Conservation (phyloP, 2,113 vertebrate genomes). For the Oplegnathus fasciatus region DNA sequence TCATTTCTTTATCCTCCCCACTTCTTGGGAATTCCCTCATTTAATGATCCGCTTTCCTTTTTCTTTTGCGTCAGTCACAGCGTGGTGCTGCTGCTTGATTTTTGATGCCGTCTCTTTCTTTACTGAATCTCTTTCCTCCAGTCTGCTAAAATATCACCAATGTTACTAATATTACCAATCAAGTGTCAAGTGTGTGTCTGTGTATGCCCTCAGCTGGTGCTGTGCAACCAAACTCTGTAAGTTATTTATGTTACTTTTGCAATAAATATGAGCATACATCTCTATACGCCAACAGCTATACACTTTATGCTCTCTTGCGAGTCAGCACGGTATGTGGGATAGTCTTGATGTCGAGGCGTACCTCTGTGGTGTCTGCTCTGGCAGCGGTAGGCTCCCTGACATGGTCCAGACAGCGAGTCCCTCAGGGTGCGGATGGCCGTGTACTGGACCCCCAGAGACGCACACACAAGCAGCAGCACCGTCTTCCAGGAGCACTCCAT, state of each 20-base stretch:
- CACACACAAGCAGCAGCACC: conserved; percentile 84
- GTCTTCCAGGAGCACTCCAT: conserved; percentile 91
- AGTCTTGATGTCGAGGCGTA: conserved; percentile 42
- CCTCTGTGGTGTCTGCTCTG: conserved; percentile 77
- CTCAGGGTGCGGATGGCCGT: conserved; percentile 86
- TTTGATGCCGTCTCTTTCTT: neutral
- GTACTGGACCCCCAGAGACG: conserved; percentile 86
- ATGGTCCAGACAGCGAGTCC: conserved; percentile 79
- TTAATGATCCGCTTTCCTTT: conserved; percentile 42
- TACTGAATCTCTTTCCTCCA: neutral
- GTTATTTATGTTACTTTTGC: conserved; percentile 20
- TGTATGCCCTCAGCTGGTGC: neutral
- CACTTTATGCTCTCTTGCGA: neutral
- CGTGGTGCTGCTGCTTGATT: neutral
- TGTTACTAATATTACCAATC: neutral
- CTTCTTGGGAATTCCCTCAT: conserved; percentile 63
- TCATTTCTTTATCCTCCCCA: conserved; percentile 55
- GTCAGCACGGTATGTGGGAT: conserved; percentile 17
- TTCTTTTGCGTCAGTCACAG: conserved; percentile 21
- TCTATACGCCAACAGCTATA: neutral
- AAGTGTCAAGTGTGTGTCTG: neutral
- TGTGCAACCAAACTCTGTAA: neutral
- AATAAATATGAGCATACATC: conserved; percentile 27
- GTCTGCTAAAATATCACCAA: neutral
- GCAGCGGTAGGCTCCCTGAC: conserved; percentile 78